Evolutionary conservation across 2,113 vertebrate species (phyloP).

Genomic region (Salvelinus alpinus): DNA sequence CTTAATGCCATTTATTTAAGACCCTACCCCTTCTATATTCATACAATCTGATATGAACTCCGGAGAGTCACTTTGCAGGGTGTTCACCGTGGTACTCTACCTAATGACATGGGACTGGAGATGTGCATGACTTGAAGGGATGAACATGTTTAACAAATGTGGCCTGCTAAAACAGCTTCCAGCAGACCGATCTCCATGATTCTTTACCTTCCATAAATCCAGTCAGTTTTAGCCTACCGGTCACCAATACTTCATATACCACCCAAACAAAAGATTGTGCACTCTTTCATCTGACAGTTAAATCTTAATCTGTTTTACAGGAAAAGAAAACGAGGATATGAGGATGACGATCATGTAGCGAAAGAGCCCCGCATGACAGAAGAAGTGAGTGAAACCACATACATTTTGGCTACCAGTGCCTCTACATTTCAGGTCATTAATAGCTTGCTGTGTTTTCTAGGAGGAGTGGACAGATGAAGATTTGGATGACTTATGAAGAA

Average conservation of each 20-base stretch:
- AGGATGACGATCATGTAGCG: conserved; percentile 84
- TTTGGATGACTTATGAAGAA: neutral
- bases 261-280: neutral
- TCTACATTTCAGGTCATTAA: neutral
- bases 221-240: neutral
- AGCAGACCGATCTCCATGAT: neutral
- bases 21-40: neutral
- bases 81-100: conserved; percentile 19
- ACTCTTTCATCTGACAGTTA: neutral
- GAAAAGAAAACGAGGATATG: conserved; percentile 86
- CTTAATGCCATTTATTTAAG: neutral
- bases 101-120: neutral
- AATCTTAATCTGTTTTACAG: conserved; percentile 60
- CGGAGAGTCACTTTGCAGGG: conserved; percentile 21
- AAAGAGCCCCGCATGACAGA: conserved; percentile 84
- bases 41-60: conserved; percentile 23
- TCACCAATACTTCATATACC: neutral
- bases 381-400: conserved; percentile 61
- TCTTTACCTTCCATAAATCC: neutral
- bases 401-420: neutral
- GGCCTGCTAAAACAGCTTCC: neutral
- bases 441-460: conserved; percentile 48
- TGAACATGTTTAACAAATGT: neutral
- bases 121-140: conserved; percentile 10
- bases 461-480: conserved; percentile 91